Percentiles rank a stretch among this genome's conserved stretches.
These are phyloP conservation scores for Zonitis immaculata DNA, from an alignment of 2,888 invertebrate genomes.

Conservation along the genomic window DNA sequence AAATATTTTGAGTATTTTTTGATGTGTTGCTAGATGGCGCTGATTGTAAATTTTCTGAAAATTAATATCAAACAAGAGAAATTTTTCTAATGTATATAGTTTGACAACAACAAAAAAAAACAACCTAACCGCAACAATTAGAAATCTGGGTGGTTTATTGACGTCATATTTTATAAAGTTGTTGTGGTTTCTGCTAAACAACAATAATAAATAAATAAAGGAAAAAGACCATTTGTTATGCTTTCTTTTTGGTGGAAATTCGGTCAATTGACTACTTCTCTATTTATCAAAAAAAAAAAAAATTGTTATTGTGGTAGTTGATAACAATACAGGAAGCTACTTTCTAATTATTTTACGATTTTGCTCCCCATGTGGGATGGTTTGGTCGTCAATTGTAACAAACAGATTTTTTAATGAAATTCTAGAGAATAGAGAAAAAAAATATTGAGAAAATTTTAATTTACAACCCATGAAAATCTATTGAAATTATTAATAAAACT, in stretches of 20 bases:
- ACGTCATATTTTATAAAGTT: not conserved
- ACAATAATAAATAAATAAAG: too few relatives aligned
- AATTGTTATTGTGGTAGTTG: not conserved
- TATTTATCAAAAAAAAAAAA: not conserved
- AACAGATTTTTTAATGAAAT: not conserved
- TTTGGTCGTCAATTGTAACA: not conserved
- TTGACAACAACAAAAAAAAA: too few relatives aligned
- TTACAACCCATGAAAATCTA: not conserved
- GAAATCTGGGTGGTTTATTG: conserved; percentile 2
- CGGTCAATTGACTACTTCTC: not conserved
- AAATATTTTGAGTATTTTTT: not conserved
- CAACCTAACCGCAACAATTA: not conserved
- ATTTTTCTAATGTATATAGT: too few relatives aligned
- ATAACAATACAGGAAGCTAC: not conserved
- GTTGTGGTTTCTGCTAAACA: not conserved
- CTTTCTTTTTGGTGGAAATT: not conserved
- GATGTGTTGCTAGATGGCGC: not conserved
- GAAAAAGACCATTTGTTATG: too few relatives aligned
- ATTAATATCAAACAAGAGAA: not conserved
- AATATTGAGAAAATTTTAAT: not conserved
- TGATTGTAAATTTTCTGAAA: not conserved
- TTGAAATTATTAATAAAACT: not conserved
- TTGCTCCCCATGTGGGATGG: not conserved
- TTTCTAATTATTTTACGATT: not conserved
- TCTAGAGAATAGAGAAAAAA: not conserved